Base-by-base conservation (phyloP, 1,140 invertebrate genomes). In the Choristoneura fumiferana region DNA sequence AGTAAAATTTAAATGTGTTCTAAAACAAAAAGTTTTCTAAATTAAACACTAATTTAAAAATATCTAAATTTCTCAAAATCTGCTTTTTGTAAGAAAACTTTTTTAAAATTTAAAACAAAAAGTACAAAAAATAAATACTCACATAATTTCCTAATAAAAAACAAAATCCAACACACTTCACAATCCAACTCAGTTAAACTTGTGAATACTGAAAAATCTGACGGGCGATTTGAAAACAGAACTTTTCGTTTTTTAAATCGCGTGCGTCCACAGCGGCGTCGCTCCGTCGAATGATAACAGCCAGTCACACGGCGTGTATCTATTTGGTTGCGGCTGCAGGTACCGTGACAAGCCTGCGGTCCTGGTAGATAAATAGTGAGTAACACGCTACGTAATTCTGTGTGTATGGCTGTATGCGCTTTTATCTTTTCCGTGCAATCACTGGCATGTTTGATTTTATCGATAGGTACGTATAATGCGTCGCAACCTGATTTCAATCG, bases 281-380 rank as follows among this genome's bases (percentile, higher is more conserved):
- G 38, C 54, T 67, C 60, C 71, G 69, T 66, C 62, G 73, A 68
- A 72, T 76, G 72, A 81, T 77, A 81, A 81, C 62, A 73, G 53
- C 17, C 43, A 13, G n/a, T 14, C 43, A 12, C 43, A 49, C 43
- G 43, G 43, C 29, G 43, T 49, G 22, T 49, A 49, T 49, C 43
- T 49, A 18, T 45, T 45, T 22, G 40, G 15, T 10, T 49, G 10
- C 43, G 40, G 15, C 18, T 49, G 10, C 43, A 49, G 43, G 43
- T 49, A 49, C 18, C 22, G 43, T 49, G 22, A 17, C 17, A 45
- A 45, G 40, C 17, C n/a, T n/a, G n/a, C n/a, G n/a, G 17, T 8
- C 8, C 4, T 10, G 14, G n/a, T 45, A 45, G 15, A 49, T 18
- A 49, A 49, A 49, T 12, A 49, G 14, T 13, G 43, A 49, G 43